These are phyloP conservation scores for Zootermopsis nevadensis DNA, from an alignment of 2,888 invertebrate species.

Conservation along the genomic window DNA sequence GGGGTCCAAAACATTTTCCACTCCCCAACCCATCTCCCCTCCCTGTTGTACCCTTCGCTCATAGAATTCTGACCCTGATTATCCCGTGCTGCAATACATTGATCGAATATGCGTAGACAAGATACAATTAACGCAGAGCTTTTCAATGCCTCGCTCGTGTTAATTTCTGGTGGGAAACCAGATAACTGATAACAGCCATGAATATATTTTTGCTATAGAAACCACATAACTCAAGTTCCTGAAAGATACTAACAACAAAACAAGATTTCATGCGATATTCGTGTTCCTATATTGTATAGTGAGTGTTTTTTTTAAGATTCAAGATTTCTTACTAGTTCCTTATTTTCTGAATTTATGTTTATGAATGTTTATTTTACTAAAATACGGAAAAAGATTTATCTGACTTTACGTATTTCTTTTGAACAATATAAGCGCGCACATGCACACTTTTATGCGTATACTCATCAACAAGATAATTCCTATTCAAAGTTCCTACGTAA, in stretches of 20 bases:
- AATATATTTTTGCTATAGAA: constrained; percentile 15
- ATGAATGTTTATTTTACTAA: background rate
- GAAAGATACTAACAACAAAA: background rate
- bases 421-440: too few relatives aligned
- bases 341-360: background rate
- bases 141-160: background rate
- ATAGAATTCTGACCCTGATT: background rate
- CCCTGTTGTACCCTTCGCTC: background rate
- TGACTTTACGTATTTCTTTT: too few relatives aligned
- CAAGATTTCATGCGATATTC: background rate
- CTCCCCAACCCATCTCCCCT: background rate
- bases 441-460: background rate
- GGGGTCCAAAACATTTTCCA: constrained; percentile 15
- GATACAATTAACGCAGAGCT: background rate
- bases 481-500: constrained; percentile 38
- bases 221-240: constrained; percentile 23
- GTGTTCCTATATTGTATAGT: constrained; percentile 37
- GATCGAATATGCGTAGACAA: background rate
- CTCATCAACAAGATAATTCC: constrained; percentile 24
- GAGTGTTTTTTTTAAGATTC: constrained; percentile 23
- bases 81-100: background rate
- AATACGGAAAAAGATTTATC: too few relatives aligned
- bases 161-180: background rate
- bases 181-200: background rate
- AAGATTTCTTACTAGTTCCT: background rate